Evolutionary conservation across 2,888 invertebrate species (phyloP), one percentile per base, ranked within the genome.

Genomic region (Amphiduros pacificus): DNA sequence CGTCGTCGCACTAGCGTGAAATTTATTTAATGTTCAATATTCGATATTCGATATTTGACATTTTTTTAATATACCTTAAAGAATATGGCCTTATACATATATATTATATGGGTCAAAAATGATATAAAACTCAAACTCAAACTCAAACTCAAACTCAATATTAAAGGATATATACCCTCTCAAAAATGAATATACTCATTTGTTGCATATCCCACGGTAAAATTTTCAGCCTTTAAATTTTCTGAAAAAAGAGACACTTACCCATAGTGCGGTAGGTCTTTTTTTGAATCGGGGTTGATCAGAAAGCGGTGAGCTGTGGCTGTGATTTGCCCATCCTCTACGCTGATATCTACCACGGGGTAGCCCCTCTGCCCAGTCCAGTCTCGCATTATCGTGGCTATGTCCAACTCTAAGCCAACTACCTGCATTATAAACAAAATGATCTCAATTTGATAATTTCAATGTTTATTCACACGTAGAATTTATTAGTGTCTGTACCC

Each of bases 281-380:
- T 29, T 22, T 61, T 49, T 2, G 61, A 60, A 11, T 51, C 32
- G 2, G 69, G 68, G 41, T 71, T 64, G 20, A 32, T 44, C 40
- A 79, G 67, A 57, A 77, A 78, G 11, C 79, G 69, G 24, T 65
- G 63, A 64, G 78, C 78, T n/a, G 61, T 63, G 11, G 74, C 76
- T 0, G 59, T 66, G n/a, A 77, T 65, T 20, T 64, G 64, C 9
- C 67, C 66, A 2, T 57, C 48, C 27, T 3, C 11, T n/a, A 72
- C 64, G 14, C 73, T 66, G 2, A 81, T 58, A 63, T 73, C 73
- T 22, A 81, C 64, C 36, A 73, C 73, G 1, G 81, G 81, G 11
- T 74, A 71, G 0, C 81, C 81, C 76, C 78, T 80, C 66, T 81
- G 80, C 24, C 72, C 56, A 1, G 78, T 77, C 81, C 81, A 81